Base-by-base conservation (phyloP, 64 coral and sea anemone species). In the Stichodactyla helianthus region DNA sequence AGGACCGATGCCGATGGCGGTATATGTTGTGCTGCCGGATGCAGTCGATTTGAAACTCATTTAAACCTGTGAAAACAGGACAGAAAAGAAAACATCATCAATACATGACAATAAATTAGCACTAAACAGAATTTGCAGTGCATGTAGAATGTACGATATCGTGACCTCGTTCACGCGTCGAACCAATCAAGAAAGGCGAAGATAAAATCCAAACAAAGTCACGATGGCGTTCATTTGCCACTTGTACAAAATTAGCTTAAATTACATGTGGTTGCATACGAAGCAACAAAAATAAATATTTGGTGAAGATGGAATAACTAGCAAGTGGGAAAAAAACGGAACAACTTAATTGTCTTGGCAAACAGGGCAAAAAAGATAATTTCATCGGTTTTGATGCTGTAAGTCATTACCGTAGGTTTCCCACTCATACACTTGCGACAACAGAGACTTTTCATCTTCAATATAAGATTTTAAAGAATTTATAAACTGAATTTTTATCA, bases 41-140 rank as follows among this genome's bases (percentile, higher is more conserved):
- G 44, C 94, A 97, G 15, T 97, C 84, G n/a, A 88, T 87, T 56
- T 97, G 87, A 57, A 97, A 97, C 67, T 87, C 85, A 71, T 97
- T 82, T 79, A 97, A 88, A 56, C 86, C 94, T 97, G 63, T 2
- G n/a, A 50, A 10, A 86, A 86, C 4, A 71, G 15, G 35, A 74
- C 20, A 50, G 13, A 86, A 86, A 1, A 71, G 15, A 53, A 74
- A 7, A 14, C 14, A 11, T 58, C 55, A 58, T 58, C 55, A 58
- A 58, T 58, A 9, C 9, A 9, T 58, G 55, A 58, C 8, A 58
- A 58, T 58, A 15, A 58, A 11, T 58, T 11, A 58, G 55, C 14
- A 57, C 55, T 57, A 57, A 57, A 10, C 7, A 7, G 13, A 2
- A 57, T 13, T 10, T 57, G 0, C 55, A 57, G 28, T 31, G 28